Evolutionary conservation across 2,888 invertebrate genomes (phyloP), one percentile per base, ranked within the genome.

Genomic region (Altica lythri): DNA sequence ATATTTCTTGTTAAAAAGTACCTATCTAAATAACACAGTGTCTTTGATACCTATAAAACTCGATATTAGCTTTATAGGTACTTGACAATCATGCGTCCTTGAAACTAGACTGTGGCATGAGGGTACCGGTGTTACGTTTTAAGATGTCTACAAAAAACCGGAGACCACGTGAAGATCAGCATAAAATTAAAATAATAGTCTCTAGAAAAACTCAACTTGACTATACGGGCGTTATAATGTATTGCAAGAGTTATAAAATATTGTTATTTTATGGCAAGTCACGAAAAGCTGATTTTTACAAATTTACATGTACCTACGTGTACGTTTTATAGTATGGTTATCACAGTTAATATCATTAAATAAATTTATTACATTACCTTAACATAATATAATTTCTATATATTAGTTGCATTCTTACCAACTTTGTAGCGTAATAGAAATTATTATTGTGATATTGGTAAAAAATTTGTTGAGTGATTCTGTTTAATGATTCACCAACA

Each of bases 91-190:
- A 32, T 44, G 32, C 48, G 53, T 38, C 56, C 56, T 53, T 54
- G 48, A 42, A 47, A 40, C 49, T 57, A 51, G 53, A 54, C 42
- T 51, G 46, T 51, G 59, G 48, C 53, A 59, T 59, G 56, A 44
- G 59, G 59, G 59, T 59, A 59, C 59, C 59, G 51, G 59, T 53
- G 56, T 55, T 43, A 40, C 48, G 22, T 44, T 58, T 55, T 52
- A 29, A 54, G 52, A 48, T 49, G 52, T 37, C 51, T 51, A 50
- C 46, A 49, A 57, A 49, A 40, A 49, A 38, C 40, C 49, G 32
- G 40, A 49, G 32, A 49, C 40, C 40, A 32, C 40, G 46, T 37
- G 43, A 37, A 38, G 22, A 50, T 43, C 22, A 42, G 47, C 50
- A 54, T 48, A 51, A 54, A 57, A 57, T 54, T 50, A 46, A 49